Percentiles rank a stretch among this genome's conserved stretches.
phyloP scores from a whole-genome alignment of 2,797 vertebrate genomes.

The Chaunax sp. region DNA sequence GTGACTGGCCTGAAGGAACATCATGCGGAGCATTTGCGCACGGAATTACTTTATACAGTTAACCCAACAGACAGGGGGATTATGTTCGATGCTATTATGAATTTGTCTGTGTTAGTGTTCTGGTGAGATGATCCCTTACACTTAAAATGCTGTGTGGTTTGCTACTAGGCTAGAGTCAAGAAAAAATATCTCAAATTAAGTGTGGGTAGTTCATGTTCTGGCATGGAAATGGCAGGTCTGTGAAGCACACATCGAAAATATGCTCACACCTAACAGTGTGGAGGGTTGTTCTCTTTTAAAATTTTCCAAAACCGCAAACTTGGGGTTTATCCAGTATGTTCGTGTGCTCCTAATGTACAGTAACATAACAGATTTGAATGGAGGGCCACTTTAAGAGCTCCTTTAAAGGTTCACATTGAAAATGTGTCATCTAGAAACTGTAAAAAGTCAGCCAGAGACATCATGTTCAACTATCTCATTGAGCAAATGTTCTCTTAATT shows the following conservation, averaged over 20 bases:
- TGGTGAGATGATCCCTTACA: conserved; percentile 30
- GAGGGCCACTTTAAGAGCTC: no score
- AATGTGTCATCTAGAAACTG: neutral
- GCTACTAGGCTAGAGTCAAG: neutral
- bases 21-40: conserved; percentile 46
- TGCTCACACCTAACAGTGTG: no score
- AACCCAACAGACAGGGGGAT: conserved; percentile 46
- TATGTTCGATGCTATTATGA: conserved; percentile 45
- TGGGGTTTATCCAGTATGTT: no score
- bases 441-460: neutral
- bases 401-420: no score
- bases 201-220: neutral
- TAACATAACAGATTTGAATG: no score
- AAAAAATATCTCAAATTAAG: conserved; percentile 7
- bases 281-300: no score
- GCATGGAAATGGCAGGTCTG: neutral
- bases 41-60: conserved; percentile 41
- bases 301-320: no score
- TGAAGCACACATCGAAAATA: no score
- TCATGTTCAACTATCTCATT: neutral
- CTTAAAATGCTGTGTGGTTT: conserved; percentile 25
- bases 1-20: conserved; percentile 60
- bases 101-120: conserved; percentile 46
- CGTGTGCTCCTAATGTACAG: no score
- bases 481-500: neutral